Conservation (phyloP, 2,797 vertebrate genomes). For the Botia almorhae region DNA sequence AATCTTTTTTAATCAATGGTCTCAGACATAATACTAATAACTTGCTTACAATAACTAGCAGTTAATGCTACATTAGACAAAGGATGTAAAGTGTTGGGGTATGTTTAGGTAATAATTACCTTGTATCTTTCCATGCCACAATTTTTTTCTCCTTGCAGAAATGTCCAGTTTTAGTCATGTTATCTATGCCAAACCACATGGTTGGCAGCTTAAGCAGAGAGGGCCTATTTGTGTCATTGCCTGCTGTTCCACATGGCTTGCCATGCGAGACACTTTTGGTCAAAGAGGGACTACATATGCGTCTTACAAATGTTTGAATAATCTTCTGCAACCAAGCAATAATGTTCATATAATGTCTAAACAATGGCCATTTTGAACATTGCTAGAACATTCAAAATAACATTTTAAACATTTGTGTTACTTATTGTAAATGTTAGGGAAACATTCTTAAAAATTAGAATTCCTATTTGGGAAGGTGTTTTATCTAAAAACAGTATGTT, state of each 20-base stretch:
- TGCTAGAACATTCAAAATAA: too few relatives aligned
- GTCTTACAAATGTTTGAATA: conserved; percentile 13
- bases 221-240: conserved; percentile 76
- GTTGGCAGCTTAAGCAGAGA: conserved; percentile 75
- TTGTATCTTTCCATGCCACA: neutral
- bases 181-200: conserved; percentile 78
- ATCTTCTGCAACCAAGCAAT: too few relatives aligned
- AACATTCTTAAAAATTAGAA: too few relatives aligned
- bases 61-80: too few relatives aligned
- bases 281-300: conserved; percentile 53
- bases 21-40: neutral
- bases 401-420: too few relatives aligned
- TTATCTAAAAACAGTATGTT: neutral
- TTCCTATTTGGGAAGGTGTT: neutral
- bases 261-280: conserved; percentile 68
- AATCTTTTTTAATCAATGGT: neutral
- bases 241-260: conserved; percentile 78
- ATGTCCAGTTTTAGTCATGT: conserved; percentile 74
- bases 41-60: neutral
- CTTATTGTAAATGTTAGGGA: too few relatives aligned
- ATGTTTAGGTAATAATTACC: conserved; percentile 14
- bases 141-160: conserved; percentile 62
- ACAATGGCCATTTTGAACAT: too few relatives aligned
- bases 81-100: neutral
- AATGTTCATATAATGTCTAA: too few relatives aligned